phyloP scores from a whole-genome alignment of 92 coral and sea anemone species.

The Porites rus region DNA sequence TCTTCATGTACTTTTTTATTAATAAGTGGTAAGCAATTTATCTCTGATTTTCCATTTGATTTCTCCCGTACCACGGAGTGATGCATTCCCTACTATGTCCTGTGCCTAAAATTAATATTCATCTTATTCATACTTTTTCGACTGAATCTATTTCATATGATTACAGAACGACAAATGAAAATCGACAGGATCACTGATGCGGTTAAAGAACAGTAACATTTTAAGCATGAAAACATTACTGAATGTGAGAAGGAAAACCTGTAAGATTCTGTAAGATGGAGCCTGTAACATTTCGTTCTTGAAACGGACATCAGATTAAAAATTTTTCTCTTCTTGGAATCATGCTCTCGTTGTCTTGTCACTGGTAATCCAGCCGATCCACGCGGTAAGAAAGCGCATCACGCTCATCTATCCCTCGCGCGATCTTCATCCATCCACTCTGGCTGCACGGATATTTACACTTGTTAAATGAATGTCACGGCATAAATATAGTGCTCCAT shows the following conservation, averaged over 20 bases:
- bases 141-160: slow-evolving; percentile 9
- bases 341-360: too few relatives aligned
- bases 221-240: background rate
- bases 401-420: background rate
- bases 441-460: background rate
- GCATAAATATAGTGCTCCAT: background rate
- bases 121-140: slow-evolving; percentile 4
- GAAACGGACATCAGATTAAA: too few relatives aligned
- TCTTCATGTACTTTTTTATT: background rate
- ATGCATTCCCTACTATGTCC: background rate
- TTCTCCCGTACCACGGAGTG: background rate
- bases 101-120: slow-evolving; percentile 7
- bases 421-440: background rate
- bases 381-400: too few relatives aligned
- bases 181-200: slow-evolving; percentile 10
- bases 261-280: too few relatives aligned
- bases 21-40: background rate
- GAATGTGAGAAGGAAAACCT: background rate
- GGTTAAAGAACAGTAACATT: slow-evolving; percentile 1
- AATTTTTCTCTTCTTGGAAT: too few relatives aligned
- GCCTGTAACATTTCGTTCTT: too few relatives aligned
- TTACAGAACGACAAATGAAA: slow-evolving; percentile 2
- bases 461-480: slow-evolving; percentile 16
- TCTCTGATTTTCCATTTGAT: background rate
- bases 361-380: too few relatives aligned